phyloP scores from a whole-genome alignment of 2,113 vertebrate genomes.

The Lichenostomus cassidix region DNA sequence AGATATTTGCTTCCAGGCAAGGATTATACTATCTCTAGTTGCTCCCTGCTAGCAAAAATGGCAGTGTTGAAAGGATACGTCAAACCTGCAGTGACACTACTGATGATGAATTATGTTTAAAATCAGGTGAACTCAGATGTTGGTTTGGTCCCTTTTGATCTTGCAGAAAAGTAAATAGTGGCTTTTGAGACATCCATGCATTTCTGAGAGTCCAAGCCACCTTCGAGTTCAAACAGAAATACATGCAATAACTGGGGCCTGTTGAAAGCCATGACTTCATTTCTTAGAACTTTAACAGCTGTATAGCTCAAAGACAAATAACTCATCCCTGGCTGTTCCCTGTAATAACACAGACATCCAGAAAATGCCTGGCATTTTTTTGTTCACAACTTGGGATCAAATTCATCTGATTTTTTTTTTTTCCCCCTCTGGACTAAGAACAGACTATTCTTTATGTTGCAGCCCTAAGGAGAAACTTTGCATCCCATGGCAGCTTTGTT shows the following conservation, averaged over 20 bases:
- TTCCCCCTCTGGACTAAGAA: neutral
- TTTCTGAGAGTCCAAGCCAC: constrained; percentile 12
- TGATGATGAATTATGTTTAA: neutral
- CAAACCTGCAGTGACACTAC: neutral
- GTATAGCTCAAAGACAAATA: constrained; percentile 51
- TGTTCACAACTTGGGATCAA: constrained; percentile 1
- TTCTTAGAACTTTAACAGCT: constrained; percentile 47
- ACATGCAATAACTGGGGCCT: neutral
- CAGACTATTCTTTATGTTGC: neutral
- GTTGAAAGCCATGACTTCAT: constrained; percentile 51
- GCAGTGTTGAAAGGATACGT: neutral
- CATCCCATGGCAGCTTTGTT: neutral
- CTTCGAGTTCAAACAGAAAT: constrained; percentile 24
- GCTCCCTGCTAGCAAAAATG: neutral
- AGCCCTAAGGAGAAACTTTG: neutral
- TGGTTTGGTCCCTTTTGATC: constrained; percentile 14
- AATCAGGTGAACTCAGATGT: neutral
- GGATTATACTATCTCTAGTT: neutral
- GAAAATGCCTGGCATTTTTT: constrained; percentile 57
- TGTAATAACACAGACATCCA: constrained; percentile 55
- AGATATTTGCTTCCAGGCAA: neutral
- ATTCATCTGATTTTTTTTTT: constrained; percentile 22
- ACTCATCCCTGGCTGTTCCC: constrained; percentile 33
- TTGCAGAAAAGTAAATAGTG: neutral
- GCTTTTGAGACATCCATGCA: neutral